Conservation (phyloP, 2,888 invertebrate species). For the Celastrina argiolus region DNA sequence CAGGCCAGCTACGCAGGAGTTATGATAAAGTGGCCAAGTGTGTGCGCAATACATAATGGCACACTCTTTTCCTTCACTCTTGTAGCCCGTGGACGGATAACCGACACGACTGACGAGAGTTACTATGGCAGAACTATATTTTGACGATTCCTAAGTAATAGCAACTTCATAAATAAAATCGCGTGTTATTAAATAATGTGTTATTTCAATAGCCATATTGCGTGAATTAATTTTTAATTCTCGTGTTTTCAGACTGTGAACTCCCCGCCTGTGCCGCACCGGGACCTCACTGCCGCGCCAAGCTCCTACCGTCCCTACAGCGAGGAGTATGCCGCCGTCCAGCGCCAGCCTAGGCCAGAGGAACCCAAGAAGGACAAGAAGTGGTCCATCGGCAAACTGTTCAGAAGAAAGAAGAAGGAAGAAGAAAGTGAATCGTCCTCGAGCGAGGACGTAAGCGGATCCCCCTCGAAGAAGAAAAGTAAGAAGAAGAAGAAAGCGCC, state of each 20-base stretch:
- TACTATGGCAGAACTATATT: no score
- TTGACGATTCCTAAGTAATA: no score
- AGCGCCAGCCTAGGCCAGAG: constrained; percentile 52
- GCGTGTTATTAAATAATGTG: no score
- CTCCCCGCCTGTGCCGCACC: constrained; percentile 68
- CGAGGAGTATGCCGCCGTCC: constrained; percentile 62
- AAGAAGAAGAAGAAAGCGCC: constrained; percentile 76
- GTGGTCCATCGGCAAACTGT: constrained; percentile 89
- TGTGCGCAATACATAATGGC: no score
- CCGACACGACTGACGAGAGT: no score
- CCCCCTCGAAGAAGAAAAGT: constrained; percentile 63
- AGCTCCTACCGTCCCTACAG: constrained; percentile 59
- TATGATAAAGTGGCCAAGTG: no score
- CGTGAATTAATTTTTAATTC: constrained; percentile 25
- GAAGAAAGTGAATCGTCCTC: constrained; percentile 78
- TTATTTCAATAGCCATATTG: no score
- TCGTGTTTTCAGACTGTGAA: constrained; percentile 71
- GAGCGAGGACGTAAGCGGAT: constrained; percentile 64
- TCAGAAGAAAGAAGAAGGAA: constrained; percentile 85
- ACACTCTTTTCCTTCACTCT: no score
- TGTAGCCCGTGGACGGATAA: no score
- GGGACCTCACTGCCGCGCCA: constrained; percentile 54
- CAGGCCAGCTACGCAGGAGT: no score
- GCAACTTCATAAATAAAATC: no score
- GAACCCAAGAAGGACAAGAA: constrained; percentile 80